Base-by-base conservation (phyloP, 2,888 invertebrate species). In the Eugnorisma glareosa region DNA sequence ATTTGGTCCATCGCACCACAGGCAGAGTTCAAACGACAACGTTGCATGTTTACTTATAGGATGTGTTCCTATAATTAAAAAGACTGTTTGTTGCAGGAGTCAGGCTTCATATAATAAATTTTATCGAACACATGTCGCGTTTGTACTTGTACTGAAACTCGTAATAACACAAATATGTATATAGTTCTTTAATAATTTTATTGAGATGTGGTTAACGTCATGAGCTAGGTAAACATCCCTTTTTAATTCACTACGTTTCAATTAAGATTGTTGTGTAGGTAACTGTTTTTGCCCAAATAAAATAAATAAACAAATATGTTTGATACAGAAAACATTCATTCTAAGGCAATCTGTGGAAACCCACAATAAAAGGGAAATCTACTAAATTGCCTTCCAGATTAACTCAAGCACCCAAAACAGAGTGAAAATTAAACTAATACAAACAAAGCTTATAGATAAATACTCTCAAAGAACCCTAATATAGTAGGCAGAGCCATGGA, bases 21-120 rank as follows among this genome's bases (percentile, higher is more conserved):
- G 51, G 51, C 51, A 24, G 24, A 73, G 78, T 48, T 81, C 74
- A 81, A 74, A 73, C 67, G 67, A 81, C 71, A 71, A 77, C 31
- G 66, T 66, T 71, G 69, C 77, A 73, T 67, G 64, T 79, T 74
- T 69, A 75, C 2, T 40, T 63, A 61, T 18, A 61, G 28, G 4
- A 54, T 67, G 21, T 31, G 54, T 67, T 64, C 0, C 4, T 18
- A 28, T 64, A 15, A 64, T 64, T 40, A 28, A 61, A 61, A 61
- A 10, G 7, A 5, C 0, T 1, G 5, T 61, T 31, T 61, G 31
- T 61, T 61, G 31, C 21, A 59, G 31, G 18, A 61, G 31, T 35
- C 21, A 0, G 35, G 28, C 15, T 6, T 57, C 7, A 28, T 57
- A 7, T 28, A 2, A 28, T 7, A 59, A 8, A 57, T 57, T 57